A percentile compares a stretch with the other conserved stretches of the same genome.
Evolutionary conservation across 2,888 invertebrate species (phyloP).

Genomic region (Diarsia mendica): DNA sequence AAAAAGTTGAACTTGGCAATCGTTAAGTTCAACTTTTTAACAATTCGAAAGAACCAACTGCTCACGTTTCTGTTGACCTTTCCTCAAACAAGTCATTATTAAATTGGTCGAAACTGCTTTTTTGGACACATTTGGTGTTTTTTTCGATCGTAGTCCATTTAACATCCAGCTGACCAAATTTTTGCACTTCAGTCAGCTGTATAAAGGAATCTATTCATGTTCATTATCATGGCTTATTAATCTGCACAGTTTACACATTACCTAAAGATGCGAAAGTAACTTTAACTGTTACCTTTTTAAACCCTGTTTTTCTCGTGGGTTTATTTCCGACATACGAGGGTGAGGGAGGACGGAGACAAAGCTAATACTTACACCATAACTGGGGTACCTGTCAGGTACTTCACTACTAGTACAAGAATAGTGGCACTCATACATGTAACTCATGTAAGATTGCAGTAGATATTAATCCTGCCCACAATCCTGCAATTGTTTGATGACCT

Average conservation of each 20-base stretch:
- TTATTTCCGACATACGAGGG: too few species aligned
- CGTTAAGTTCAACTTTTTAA: too few species aligned
- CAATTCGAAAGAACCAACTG: not conserved
- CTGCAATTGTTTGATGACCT: slow-evolving; percentile 18
- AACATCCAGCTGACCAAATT: not conserved
- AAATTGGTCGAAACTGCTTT: not conserved
- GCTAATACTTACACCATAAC: too few species aligned
- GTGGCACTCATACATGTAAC: not conserved
- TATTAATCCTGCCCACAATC: not conserved
- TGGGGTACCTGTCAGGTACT: not conserved
- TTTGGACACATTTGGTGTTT: not conserved
- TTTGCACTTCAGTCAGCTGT: not conserved
- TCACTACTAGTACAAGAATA: not conserved
- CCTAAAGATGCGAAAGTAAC: not conserved
- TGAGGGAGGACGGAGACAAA: too few species aligned
- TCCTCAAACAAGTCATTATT: too few species aligned
- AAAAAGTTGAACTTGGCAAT: too few species aligned
- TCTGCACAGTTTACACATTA: not conserved
- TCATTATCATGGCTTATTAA: not conserved
- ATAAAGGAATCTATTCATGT: not conserved
- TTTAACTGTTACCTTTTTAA: not conserved
- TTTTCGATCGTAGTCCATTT: not conserved
- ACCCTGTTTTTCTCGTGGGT: too few species aligned
- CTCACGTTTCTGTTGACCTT: too few species aligned
- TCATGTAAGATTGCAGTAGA: not conserved